Evolutionary conservation across 2,113 vertebrate genomes (phyloP).

Genomic region (Lathamus discolor): DNA sequence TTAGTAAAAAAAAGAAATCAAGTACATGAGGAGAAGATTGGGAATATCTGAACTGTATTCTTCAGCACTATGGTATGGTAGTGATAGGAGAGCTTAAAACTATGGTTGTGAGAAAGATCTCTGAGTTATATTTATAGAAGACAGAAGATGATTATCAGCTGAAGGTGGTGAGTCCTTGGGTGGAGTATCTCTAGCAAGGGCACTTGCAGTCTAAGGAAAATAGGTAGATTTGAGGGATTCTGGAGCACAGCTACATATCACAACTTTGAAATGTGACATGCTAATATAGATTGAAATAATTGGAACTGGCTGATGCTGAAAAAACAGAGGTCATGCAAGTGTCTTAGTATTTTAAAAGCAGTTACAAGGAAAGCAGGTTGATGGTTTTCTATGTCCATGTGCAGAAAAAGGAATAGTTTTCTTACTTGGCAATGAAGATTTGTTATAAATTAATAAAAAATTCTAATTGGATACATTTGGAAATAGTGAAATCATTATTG

Average conservation of each 20-base stretch:
- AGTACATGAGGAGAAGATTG: not conserved
- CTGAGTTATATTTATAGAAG: not conserved
- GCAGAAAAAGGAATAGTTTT: not conserved
- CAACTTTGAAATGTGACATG: not conserved
- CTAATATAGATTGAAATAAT: not conserved
- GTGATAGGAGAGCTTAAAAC: not conserved
- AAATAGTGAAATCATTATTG: not conserved
- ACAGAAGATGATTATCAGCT: not conserved
- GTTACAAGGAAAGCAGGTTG: not conserved
- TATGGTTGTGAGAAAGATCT: not conserved
- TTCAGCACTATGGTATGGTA: not conserved
- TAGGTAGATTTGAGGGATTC: not conserved
- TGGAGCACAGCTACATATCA: not conserved
- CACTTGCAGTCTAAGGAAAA: not conserved
- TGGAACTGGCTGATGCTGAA: not conserved
- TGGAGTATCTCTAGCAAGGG: not conserved
- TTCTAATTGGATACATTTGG: not conserved
- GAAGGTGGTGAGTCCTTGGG: not conserved
- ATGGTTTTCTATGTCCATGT: not conserved
- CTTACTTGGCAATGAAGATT: not conserved
- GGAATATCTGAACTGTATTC: not conserved
- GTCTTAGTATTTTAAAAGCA: not conserved
- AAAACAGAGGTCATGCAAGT: not conserved
- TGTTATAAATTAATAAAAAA: not conserved
- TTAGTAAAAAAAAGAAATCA: not conserved